Percentiles rank a stretch among this genome's conserved stretches.
phyloP scores from a whole-genome alignment of 2,797 vertebrate genomes.

The Dromococcyx pavoninus region DNA sequence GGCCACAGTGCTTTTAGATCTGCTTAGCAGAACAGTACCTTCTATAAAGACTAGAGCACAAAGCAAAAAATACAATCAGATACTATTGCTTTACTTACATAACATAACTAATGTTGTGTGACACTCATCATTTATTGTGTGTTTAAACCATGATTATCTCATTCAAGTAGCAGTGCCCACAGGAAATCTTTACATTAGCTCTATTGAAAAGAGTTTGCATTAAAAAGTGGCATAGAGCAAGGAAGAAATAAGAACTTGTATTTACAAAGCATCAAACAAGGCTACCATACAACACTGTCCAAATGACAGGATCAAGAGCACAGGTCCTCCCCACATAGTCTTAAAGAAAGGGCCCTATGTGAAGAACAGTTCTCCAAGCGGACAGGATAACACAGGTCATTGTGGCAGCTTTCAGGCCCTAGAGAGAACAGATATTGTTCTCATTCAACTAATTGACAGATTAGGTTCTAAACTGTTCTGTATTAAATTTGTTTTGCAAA shows the following conservation, averaged over 20 bases:
- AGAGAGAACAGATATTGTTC: neutral
- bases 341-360: rapidly evolving
- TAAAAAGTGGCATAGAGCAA: neutral
- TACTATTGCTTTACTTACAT: neutral
- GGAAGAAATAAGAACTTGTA: neutral
- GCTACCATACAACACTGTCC: neutral
- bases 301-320: neutral
- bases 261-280: neutral
- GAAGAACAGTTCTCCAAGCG: neutral
- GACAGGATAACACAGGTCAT: neutral
- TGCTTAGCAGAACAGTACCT: neutral
- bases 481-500: neutral
- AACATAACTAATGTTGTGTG: neutral
- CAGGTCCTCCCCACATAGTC: neutral
- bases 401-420: neutral
- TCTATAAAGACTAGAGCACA: rapidly evolving
- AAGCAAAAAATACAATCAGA: neutral
- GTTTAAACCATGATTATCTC: neutral
- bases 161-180: neutral
- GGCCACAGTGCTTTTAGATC: neutral
- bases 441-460: neutral
- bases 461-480: neutral
- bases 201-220: neutral
- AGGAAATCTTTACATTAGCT: neutral
- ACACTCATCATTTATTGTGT: neutral